Evolutionary conservation across 2,797 vertebrate genomes (phyloP).

Genomic region (Peromyscus attwateri): DNA sequence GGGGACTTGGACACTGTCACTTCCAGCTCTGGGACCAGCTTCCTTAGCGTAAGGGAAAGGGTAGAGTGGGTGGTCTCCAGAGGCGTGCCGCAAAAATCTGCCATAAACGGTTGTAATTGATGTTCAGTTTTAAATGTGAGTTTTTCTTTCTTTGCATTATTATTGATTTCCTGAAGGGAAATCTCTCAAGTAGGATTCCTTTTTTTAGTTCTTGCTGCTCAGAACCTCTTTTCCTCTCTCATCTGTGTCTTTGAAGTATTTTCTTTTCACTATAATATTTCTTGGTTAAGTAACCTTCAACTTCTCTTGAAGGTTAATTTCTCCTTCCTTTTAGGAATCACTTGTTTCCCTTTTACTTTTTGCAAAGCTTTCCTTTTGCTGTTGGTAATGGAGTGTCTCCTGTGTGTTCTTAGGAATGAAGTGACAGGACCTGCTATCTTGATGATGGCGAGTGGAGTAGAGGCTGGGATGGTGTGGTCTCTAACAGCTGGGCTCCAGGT

Average conservation of each 20-base stretch:
- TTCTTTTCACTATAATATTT: background rate
- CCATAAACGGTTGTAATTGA: background rate
- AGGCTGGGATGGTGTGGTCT: background rate
- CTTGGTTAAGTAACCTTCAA: background rate
- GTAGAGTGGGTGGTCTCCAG: background rate
- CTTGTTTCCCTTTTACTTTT: background rate
- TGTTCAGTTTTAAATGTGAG: background rate
- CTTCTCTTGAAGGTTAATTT: slow-evolving; percentile 14
- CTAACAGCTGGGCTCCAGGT: background rate
- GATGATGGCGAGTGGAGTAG: background rate
- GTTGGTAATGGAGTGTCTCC: background rate
- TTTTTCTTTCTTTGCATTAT: slow-evolving; percentile 1
- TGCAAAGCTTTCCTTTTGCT: background rate
- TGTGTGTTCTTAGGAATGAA: background rate
- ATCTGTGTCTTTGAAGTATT: background rate
- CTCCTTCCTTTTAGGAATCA: background rate
- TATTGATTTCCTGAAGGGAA: background rate
- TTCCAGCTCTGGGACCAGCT: background rate
- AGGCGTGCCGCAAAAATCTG: background rate
- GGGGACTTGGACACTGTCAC: background rate
- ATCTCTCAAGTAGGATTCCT: background rate
- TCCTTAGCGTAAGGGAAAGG: background rate
- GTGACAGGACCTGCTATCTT: background rate
- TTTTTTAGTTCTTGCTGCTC: slow-evolving; percentile 14
- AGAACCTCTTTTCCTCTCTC: background rate